Conservation (phyloP, 2,113 vertebrate species). For the Coptodon rendalli region DNA sequence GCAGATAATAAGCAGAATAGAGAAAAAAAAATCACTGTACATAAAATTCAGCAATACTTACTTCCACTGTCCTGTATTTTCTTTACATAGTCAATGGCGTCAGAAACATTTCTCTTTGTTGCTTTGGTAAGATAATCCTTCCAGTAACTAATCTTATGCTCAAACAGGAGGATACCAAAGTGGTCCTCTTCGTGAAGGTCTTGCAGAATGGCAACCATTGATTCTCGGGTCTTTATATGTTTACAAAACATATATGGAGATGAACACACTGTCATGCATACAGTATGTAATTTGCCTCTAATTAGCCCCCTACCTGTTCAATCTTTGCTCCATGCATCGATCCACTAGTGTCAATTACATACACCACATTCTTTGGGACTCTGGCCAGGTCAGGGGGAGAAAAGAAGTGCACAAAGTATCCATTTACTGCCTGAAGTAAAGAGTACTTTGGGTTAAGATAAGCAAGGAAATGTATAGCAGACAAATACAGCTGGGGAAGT, state of each 20-base stretch:
- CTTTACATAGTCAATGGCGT: constrained; percentile 29
- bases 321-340: constrained; percentile 67
- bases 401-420: constrained; percentile 77
- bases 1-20: background rate
- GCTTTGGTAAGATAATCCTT: constrained; percentile 36
- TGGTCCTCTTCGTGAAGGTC: constrained; percentile 67
- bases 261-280: background rate
- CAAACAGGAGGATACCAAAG: constrained; percentile 65
- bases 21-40: background rate
- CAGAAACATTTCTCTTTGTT: constrained; percentile 46
- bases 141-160: accelerated
- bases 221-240: constrained; percentile 59
- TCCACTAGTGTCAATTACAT: constrained; percentile 70
- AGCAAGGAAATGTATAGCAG: background rate
- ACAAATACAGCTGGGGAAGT: background rate
- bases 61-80: background rate
- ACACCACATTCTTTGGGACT: constrained; percentile 69
- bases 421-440: constrained; percentile 67
- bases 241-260: background rate
- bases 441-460: background rate
- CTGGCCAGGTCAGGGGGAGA: constrained; percentile 54
- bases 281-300: background rate
- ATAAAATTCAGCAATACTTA: background rate
- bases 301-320: constrained; percentile 34
- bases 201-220: constrained; percentile 57